phyloP scores from a whole-genome alignment of 2,797 vertebrate species.

The Ceryle rudis region DNA sequence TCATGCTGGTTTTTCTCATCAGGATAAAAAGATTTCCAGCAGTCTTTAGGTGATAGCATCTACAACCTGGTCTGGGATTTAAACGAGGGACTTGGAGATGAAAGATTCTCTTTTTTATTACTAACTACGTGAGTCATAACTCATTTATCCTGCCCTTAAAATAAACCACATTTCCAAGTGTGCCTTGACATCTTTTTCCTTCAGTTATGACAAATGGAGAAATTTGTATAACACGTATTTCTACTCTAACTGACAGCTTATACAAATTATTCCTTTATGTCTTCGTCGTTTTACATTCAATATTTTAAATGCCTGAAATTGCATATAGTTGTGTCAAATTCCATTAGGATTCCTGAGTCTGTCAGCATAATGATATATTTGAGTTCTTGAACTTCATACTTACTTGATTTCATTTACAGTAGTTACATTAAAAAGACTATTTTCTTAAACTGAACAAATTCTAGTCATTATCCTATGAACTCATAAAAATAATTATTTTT shows the following conservation, averaged over 20 bases:
- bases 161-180: not conserved
- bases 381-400: not conserved
- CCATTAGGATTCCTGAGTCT: not conserved
- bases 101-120: constrained; percentile 4
- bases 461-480: not conserved
- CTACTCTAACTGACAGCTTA: constrained; percentile 48
- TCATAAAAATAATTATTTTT: not conserved
- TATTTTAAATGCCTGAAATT: constrained; percentile 51
- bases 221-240: not conserved
- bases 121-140: not conserved
- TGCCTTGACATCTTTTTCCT: not conserved
- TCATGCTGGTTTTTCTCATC: not conserved
- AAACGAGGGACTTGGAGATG: not conserved
- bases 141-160: not conserved
- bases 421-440: not conserved
- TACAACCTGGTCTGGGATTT: not conserved
- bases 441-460: not conserved
- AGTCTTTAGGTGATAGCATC: not conserved
- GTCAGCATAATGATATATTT: not conserved
- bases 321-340: not conserved
- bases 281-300: constrained; percentile 24
- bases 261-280: constrained; percentile 43
- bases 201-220: constrained; percentile 40
- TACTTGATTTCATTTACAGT: not conserved
- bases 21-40: not conserved